Evolutionary conservation across 2,888 invertebrate species (phyloP), one percentile per base, ranked within the genome.

Genomic region (Noctua comes): DNA sequence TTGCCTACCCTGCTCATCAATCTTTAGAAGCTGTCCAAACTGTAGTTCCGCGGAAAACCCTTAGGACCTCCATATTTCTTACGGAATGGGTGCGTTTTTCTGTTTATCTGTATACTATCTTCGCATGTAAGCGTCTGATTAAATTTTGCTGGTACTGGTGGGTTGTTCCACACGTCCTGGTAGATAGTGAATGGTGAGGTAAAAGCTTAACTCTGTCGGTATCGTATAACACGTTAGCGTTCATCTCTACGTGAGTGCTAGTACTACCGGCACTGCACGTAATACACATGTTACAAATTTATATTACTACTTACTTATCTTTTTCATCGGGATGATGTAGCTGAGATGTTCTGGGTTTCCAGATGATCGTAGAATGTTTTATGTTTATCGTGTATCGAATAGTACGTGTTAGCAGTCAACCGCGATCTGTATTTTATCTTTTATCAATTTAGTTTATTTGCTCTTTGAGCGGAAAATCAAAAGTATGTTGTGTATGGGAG

Each of bases 11-110:
- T 68, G 54, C 83, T 54, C 79, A 79, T 79, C 83, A 82, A 82
- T 79, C 82, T 79, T 79, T 76, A 54, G 76, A 68, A 79, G 76
- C 79, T 79, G 83, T 79, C 79, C 36, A 76, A 79, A 76, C 68
- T 76, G 77, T 76, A 79, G 59, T 62, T 82, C 59, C 27, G 51
- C 51, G 68, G 68, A 76, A 68, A 62, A 54, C 51, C 83, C 83
- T 79, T 51, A 51, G 59, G 51, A 68, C 76, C 76, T 51, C 66
- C 75, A 82, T 82, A 79, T 82, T 68, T 83, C 76, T 68, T 62
- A 40, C 46, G 76, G 68, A 68, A 79, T 68, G 46, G 54, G 27
- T 68, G 43, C 24, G 82, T 66, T 82, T 75, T 48, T 76, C 57
- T 76, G 57, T 82, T 66, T 79, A 76, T 79, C 16, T 66, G 31